A percentile compares a stretch with the other conserved stretches of the same genome.
Conservation (phyloP, 2,888 invertebrate genomes). For the Julus scandinavius region DNA sequence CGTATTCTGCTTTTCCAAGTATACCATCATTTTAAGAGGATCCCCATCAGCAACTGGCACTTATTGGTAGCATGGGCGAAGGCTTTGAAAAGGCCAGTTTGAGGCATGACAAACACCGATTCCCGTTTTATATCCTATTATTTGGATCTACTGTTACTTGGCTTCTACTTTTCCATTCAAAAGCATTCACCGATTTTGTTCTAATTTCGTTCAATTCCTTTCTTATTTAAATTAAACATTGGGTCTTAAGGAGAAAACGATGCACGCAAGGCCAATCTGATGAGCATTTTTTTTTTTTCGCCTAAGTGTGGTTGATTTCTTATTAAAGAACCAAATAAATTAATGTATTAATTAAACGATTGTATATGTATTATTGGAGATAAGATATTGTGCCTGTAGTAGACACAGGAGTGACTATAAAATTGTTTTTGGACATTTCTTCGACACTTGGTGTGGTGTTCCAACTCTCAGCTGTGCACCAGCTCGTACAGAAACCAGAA, state of each 20-base stretch:
- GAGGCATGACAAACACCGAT: neutral
- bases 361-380: neutral
- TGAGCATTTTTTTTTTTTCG: neutral
- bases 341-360: neutral
- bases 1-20: constrained; percentile 6
- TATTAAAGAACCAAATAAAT: constrained; percentile 13
- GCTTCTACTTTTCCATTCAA: constrained; percentile 1
- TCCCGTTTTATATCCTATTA: neutral
- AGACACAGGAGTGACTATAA: too few relatives aligned
- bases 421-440: too few relatives aligned
- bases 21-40: neutral
- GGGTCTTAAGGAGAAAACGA: neutral
- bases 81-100: neutral
- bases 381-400: neutral
- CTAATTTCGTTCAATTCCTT: constrained; percentile 2
- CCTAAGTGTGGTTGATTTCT: neutral
- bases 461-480: too few relatives aligned
- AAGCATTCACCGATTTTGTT: neutral
- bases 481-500: too few relatives aligned
- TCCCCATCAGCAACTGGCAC: neutral
- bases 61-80: neutral
- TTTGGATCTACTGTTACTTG: neutral
- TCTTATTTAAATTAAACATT: neutral
- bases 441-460: too few relatives aligned
- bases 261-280: neutral